phyloP scores from a whole-genome alignment of 2,113 vertebrate genomes.

The Hepsetus odoe region DNA sequence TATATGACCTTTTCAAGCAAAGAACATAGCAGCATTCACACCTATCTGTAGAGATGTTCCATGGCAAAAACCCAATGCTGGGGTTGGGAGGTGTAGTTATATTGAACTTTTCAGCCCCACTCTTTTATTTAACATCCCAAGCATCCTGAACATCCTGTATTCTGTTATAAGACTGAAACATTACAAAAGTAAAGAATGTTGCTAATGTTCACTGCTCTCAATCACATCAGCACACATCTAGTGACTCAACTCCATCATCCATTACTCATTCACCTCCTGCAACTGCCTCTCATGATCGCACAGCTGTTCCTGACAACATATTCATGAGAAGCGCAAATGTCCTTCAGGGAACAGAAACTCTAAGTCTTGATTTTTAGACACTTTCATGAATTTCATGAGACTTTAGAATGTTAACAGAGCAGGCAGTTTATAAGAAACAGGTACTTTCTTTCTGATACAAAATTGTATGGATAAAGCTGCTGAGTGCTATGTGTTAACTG shows the following conservation, averaged over 20 bases:
- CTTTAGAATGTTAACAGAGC: too few relatives aligned
- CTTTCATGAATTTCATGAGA: too few relatives aligned
- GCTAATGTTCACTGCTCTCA: neutral
- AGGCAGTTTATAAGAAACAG: too few relatives aligned
- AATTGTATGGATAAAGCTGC: too few relatives aligned
- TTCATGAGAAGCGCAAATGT: neutral
- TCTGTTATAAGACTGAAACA: neutral
- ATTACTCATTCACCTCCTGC: conserved; percentile 15
- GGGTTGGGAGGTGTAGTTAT: neutral
- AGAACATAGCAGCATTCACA: neutral
- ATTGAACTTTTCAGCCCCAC: neutral
- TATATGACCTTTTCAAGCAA: conserved; percentile 13
- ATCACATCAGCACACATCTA: neutral
- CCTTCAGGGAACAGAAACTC: neutral
- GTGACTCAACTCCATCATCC: neutral
- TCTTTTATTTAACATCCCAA: neutral
- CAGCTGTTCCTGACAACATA: conserved; percentile 2
- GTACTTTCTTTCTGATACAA: too few relatives aligned
- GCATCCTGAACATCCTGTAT: neutral
- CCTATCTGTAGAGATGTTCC: neutral
- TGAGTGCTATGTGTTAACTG: too few relatives aligned
- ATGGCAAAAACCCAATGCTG: neutral
- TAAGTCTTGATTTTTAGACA: too few relatives aligned
- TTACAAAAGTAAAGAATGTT: neutral
- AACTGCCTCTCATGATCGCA: neutral